Conservation (phyloP, 1,140 invertebrate genomes). For the Drosophila mauritiana region DNA sequence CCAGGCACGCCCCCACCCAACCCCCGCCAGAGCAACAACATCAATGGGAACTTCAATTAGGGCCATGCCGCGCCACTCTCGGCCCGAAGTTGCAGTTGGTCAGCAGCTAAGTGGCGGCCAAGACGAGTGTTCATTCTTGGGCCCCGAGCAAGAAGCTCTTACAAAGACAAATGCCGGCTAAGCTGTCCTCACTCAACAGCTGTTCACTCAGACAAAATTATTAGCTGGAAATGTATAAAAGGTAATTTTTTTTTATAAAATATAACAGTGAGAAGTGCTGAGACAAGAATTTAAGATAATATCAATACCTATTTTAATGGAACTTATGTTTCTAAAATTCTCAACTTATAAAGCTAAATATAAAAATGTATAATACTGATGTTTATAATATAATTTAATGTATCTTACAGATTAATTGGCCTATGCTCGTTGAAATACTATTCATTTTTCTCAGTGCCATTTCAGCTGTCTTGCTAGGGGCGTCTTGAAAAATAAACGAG, state of each 20-base stretch:
- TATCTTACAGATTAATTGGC: too few relatives aligned
- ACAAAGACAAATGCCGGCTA: conserved; percentile 58
- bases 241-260: too few relatives aligned
- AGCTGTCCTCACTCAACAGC: conserved; percentile 25
- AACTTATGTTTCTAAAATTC: too few relatives aligned
- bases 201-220: not conserved
- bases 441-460: conserved; percentile 3
- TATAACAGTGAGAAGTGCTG: too few relatives aligned
- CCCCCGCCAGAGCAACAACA: conserved; percentile 2
- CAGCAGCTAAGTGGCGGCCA: conserved; percentile 51
- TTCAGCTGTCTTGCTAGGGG: conserved; percentile 21
- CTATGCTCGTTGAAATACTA: too few relatives aligned
- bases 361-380: too few relatives aligned
- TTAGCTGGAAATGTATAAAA: not conserved
- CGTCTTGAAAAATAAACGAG: conserved; percentile 70
- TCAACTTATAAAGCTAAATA: too few relatives aligned
- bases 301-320: too few relatives aligned
- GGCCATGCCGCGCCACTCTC: conserved; percentile 10
- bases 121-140: conserved; percentile 31
- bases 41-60: conserved; percentile 56
- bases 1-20: not conserved
- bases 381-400: too few relatives aligned
- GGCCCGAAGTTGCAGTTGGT: conserved; percentile 53
- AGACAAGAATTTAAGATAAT: too few relatives aligned
- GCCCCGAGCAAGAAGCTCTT: conserved; percentile 37